These are phyloP conservation scores for Matsumurasca onukii DNA, from an alignment of 1,140 invertebrate genomes.

Conservation along the genomic window DNA sequence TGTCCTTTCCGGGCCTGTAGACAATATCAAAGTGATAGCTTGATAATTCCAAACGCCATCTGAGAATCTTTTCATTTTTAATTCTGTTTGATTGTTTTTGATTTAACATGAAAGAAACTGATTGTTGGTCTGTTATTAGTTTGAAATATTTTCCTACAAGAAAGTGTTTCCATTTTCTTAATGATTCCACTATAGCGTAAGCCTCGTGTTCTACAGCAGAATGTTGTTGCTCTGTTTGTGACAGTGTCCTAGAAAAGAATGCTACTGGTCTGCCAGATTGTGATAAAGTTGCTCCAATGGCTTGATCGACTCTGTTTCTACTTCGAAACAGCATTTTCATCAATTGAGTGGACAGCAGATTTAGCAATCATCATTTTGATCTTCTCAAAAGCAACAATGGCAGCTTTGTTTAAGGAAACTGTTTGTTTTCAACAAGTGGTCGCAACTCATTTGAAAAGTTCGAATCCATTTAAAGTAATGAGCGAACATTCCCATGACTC, in stretches of 20 bases:
- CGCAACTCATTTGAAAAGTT: not conserved
- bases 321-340: not conserved
- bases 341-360: not conserved
- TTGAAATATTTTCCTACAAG: constrained; percentile 38
- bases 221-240: constrained; percentile 51
- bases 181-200: constrained; percentile 50
- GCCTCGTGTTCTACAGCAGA: constrained; percentile 57
- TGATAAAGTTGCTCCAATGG: constrained; percentile 36
- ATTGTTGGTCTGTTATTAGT: constrained; percentile 41
- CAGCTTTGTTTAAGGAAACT: not conserved
- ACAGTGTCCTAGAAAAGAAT: constrained; percentile 52
- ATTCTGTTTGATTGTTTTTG: constrained; percentile 38
- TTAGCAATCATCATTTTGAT: not conserved
- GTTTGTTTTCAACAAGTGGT: not conserved
- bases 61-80: constrained; percentile 42
- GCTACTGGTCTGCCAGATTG: constrained; percentile 50
- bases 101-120: constrained; percentile 40
- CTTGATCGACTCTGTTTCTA: constrained; percentile 33
- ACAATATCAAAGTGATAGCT: constrained; percentile 41
- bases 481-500: not conserved
- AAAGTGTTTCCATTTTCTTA: constrained; percentile 47
- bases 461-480: not conserved
- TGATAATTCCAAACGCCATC: constrained; percentile 40
- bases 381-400: not conserved
- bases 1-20: constrained; percentile 42